Evolutionary conservation across 1,140 invertebrate genomes (phyloP).

Genomic region (Trachelipus rathkii): DNA sequence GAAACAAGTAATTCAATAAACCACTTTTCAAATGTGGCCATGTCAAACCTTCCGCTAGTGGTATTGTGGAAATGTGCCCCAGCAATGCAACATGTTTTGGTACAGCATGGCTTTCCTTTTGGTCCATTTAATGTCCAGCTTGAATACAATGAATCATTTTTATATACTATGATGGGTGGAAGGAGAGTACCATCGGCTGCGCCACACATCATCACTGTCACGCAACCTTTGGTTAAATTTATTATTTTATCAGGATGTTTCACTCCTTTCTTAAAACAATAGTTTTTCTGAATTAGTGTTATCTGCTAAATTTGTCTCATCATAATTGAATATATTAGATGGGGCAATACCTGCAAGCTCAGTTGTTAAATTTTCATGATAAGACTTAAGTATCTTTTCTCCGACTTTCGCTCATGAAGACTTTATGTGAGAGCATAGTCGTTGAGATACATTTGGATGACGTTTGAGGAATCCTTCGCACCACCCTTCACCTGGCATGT

Average conservation of each 20-base stretch:
- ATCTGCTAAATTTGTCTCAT: slow-evolving; percentile 31
- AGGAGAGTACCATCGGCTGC: slow-evolving; percentile 44
- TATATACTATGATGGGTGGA: slow-evolving; percentile 47
- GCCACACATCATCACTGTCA: slow-evolving; percentile 49
- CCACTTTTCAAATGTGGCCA: slow-evolving; percentile 48
- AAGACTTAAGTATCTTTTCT: background rate
- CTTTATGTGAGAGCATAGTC: background rate
- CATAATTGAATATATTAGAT: background rate
- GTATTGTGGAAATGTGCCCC: slow-evolving; percentile 45
- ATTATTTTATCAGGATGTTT: slow-evolving; percentile 49
- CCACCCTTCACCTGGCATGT: background rate
- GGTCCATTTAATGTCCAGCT: slow-evolving; percentile 48
- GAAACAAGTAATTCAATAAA: slow-evolving; percentile 46
- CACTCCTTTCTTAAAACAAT: slow-evolving; percentile 45
- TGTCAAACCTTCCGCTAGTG: slow-evolving; percentile 50
- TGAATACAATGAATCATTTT: slow-evolving; percentile 45
- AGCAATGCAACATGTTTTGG: slow-evolving; percentile 36
- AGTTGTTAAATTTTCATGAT: background rate
- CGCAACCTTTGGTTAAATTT: slow-evolving; percentile 47
- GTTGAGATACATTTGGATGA: background rate
- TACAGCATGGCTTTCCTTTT: slow-evolving; percentile 39
- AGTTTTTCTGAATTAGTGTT: slow-evolving; percentile 32
- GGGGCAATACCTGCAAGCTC: background rate
- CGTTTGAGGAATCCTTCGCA: background rate
- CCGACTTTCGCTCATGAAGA: background rate